A percentile compares a stretch with the other conserved stretches of the same genome.
These are phyloP conservation scores for Cerastis rubricosa DNA, from an alignment of 2,888 invertebrate species.

Conservation along the genomic window DNA sequence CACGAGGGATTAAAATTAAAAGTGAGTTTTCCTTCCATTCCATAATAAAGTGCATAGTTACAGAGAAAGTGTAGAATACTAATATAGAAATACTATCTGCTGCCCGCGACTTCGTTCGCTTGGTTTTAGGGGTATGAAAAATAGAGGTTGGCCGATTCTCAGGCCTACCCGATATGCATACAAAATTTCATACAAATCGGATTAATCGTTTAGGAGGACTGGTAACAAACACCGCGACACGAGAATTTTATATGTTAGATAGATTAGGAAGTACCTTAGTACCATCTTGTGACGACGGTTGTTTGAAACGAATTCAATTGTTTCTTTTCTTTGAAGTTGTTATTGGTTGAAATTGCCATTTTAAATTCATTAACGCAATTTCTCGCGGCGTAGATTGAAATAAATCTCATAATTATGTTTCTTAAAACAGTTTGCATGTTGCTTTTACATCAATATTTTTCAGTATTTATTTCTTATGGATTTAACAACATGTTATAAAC, in stretches of 20 bases:
- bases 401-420: neutral
- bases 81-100: conserved; percentile 24
- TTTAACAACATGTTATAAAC: neutral
- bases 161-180: no score
- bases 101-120: no score
- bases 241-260: no score
- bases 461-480: neutral
- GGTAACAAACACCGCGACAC: no score
- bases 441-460: neutral
- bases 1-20: conserved; percentile 13
- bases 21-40: conserved; percentile 12
- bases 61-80: conserved; percentile 20
- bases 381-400: neutral
- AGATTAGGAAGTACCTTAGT: neutral
- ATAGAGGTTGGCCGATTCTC: no score
- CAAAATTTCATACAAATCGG: no score
- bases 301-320: neutral
- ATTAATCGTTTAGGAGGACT: no score
- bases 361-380: neutral
- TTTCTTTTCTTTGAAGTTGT: neutral
- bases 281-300: neutral
- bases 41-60: neutral
- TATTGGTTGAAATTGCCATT: neutral
- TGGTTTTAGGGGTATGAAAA: no score
- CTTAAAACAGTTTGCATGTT: no score